Evolutionary conservation across 2,797 vertebrate genomes (phyloP).

Genomic region (Esox lucius): DNA sequence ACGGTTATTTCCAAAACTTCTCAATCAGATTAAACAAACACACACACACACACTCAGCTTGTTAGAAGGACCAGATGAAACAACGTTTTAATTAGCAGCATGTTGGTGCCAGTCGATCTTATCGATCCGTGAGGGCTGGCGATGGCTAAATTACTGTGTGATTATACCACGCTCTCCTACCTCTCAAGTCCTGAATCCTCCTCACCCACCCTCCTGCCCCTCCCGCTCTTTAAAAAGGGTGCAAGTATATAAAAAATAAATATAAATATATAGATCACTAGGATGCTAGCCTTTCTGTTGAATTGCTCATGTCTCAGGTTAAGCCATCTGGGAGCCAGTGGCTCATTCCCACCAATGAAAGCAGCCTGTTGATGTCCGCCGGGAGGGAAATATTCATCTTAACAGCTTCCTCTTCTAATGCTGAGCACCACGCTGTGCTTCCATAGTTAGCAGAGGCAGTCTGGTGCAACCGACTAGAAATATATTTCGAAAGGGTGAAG

Average conservation of each 20-base stretch:
- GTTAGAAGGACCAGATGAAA: slow-evolving; percentile 18
- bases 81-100: slow-evolving; percentile 50
- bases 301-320: not conserved
- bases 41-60: not conserved
- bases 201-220: not conserved
- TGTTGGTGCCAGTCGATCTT: slow-evolving; percentile 44
- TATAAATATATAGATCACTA: not conserved
- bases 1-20: slow-evolving; percentile 6
- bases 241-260: not conserved
- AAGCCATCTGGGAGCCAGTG: not conserved
- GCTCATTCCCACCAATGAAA: not conserved
- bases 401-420: not conserved
- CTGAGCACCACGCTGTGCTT: not conserved
- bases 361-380: not conserved
- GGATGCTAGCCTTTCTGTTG: not conserved
- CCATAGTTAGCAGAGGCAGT: not conserved
- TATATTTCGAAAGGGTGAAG: no score
- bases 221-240: not conserved
- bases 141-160: slow-evolving; percentile 49
- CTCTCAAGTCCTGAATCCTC: not conserved
- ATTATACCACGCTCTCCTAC: slow-evolving; percentile 21
- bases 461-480: not conserved
- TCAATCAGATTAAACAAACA: slow-evolving; percentile 5
- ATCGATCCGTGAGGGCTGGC: slow-evolving; percentile 41
- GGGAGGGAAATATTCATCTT: not conserved